Evolutionary conservation across 2,888 invertebrate species (phyloP).

Genomic region (Chirona hameri): DNA sequence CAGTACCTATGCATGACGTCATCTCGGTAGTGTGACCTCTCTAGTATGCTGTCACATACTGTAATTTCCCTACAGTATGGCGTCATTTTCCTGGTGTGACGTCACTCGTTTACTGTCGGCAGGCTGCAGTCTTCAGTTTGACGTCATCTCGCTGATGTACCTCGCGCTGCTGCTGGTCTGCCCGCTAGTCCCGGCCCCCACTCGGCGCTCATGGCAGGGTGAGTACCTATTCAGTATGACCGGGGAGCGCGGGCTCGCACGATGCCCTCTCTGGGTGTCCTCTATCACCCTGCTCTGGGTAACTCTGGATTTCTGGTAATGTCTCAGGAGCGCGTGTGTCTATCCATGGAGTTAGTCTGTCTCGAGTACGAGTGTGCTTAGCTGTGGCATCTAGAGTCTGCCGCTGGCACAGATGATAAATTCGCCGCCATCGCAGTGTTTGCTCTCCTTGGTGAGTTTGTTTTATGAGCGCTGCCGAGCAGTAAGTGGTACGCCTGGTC

Average conservation of each 20-base stretch:
- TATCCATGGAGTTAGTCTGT: background rate
- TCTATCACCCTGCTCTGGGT: background rate
- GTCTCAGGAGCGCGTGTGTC: background rate
- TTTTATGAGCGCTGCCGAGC: background rate
- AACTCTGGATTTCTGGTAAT: background rate
- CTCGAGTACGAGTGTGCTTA: no score
- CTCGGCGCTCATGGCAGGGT: conserved; percentile 62
- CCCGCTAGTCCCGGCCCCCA: conserved; percentile 71
- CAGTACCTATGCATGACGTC: conserved; percentile 57
- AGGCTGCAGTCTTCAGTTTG: conserved; percentile 79
- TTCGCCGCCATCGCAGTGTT: background rate
- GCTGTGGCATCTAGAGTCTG: background rate
- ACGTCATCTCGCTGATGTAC: conserved; percentile 73
- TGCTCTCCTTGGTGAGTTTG: background rate
- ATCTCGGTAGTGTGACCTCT: no score
- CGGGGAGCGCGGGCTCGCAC: no score
- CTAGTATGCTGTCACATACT: no score
- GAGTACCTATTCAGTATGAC: conserved; percentile 35
- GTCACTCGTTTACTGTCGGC: conserved; percentile 45
- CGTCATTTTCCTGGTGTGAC: background rate
- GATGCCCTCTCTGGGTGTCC: background rate
- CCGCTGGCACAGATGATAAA: background rate
- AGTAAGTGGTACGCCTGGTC: background rate
- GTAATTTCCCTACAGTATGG: no score
- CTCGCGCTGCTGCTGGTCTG: conserved; percentile 70